These are phyloP conservation scores for Sebastes iracundus DNA, from an alignment of 2,797 vertebrate genomes.

Conservation along the genomic window DNA sequence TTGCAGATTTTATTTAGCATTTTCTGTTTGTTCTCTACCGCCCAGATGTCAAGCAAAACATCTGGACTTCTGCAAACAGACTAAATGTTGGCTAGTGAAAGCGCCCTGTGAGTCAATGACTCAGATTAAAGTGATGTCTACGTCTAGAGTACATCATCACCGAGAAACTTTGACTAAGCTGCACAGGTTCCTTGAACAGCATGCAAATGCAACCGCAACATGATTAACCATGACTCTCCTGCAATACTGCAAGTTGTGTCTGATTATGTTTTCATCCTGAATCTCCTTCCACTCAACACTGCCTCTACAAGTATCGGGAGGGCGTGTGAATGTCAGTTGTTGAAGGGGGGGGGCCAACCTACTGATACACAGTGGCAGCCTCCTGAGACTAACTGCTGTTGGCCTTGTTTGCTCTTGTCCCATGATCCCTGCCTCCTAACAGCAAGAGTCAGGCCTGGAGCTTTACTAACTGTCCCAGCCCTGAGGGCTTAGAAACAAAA, in stretches of 20 bases:
- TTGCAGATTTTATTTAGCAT: background rate
- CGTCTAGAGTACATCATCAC: background rate
- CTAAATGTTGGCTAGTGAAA: background rate
- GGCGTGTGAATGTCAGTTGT: conserved; percentile 47
- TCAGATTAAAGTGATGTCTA: background rate
- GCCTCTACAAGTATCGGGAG: background rate
- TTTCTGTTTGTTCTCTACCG: background rate
- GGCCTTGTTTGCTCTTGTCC: conserved; percentile 30
- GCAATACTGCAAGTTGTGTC: background rate
- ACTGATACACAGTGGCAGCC: background rate
- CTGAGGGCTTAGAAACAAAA: conserved; percentile 66
- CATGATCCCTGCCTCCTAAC: conserved; percentile 7
- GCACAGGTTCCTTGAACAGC: conserved; percentile 13
- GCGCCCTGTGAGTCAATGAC: background rate
- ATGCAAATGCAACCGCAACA: background rate
- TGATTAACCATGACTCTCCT: conserved; percentile 31
- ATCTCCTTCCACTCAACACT: background rate
- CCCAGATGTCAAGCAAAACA: background rate
- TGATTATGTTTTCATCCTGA: background rate
- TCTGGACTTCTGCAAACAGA: background rate
- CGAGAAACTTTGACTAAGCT: background rate
- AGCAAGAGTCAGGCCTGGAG: conserved; percentile 33
- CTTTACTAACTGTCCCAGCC: conserved; percentile 45
- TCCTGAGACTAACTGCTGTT: conserved; percentile 29
- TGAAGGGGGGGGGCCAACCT: background rate